Base-by-base conservation (phyloP, 2,113 vertebrate genomes). In the Nanorana parkeri region DNA sequence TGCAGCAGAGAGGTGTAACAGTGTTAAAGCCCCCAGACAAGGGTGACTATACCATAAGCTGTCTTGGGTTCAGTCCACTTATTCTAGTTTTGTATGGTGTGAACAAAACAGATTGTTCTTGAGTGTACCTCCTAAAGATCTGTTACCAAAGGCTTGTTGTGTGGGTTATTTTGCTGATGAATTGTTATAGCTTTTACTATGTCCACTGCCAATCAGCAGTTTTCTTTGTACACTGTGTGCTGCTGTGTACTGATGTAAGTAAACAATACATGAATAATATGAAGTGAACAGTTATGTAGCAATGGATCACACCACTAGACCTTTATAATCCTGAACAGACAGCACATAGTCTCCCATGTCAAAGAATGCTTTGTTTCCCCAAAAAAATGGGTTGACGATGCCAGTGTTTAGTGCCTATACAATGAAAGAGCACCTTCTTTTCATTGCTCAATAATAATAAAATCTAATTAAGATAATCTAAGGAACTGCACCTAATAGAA, bases 281-380 rank as follows among this genome's bases (percentile, higher is more conserved):
- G 68, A 80, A 69, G 66, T 54, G 19, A 47, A 19, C 26, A 32
- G 23, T 52, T 16, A 64, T 54, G 68, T 65, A 81, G 55, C 60
- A 54, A 54, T 81, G 24, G 51, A 73, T 81, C 58, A 65, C 28
- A 32, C 60, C 36, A 65, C 58, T 36, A 52, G 55, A 73, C 26
- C 24, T 24, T 73, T 36, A 19, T 29, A 52, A 80, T 55, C 15
- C 26, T 73, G 10, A 17, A 81, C 60, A 73, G 64, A 73, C 32
- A 65, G 41, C 17, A 55, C 47, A 28, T 20, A 65, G 26, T 51
- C 41, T 65, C 16, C 60, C 3, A 56, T 23, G 58, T 64, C 68
- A 81, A 72, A 81, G 68, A 55, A 47, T 55, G 24, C 23, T 36
- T 73, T 81, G 41, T 81, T 55, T 51, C 15, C n/a, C n/a, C 19